These are phyloP conservation scores for Paracentrotus lividus DNA, from an alignment of 53 echinoderm and acorn worm genomes.

Conservation along the genomic window DNA sequence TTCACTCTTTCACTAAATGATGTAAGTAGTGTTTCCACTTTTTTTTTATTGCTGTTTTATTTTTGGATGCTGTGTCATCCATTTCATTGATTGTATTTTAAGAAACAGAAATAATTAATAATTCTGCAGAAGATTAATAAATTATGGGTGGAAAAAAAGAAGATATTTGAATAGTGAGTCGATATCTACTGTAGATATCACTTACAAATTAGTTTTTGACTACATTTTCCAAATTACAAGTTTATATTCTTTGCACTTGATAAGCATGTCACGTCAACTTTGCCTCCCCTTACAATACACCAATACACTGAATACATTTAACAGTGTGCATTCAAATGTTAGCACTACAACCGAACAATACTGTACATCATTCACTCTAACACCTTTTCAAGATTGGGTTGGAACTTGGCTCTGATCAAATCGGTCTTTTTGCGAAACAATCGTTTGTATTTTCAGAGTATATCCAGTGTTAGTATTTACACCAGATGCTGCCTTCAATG, in stretches of 20 bases:
- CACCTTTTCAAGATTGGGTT: too few species aligned
- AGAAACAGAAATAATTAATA: too few species aligned
- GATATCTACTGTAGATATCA: background rate
- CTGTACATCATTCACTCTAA: too few species aligned
- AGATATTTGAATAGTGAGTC: background rate
- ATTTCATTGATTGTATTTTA: background rate
- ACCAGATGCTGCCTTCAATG: background rate
- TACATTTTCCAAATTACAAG: background rate
- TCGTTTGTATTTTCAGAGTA: background rate
- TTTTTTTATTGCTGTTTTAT: background rate
- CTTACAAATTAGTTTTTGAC: background rate
- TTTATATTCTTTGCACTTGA: background rate
- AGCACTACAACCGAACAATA: too few species aligned
- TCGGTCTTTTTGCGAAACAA: background rate
- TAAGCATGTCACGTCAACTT: background rate
- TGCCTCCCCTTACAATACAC: background rate
- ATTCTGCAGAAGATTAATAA: too few species aligned
- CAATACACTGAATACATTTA: background rate
- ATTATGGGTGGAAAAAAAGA: too few species aligned
- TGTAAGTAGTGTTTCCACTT: background rate
- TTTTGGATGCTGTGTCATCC: background rate
- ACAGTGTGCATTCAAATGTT: background rate
- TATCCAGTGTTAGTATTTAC: background rate
- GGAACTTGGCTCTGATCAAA: background rate
- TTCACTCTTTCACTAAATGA: background rate